Evolutionary conservation across 2,113 vertebrate genomes (phyloP), one percentile per base, ranked within the genome.

Genomic region (Burhinus bistriatus): DNA sequence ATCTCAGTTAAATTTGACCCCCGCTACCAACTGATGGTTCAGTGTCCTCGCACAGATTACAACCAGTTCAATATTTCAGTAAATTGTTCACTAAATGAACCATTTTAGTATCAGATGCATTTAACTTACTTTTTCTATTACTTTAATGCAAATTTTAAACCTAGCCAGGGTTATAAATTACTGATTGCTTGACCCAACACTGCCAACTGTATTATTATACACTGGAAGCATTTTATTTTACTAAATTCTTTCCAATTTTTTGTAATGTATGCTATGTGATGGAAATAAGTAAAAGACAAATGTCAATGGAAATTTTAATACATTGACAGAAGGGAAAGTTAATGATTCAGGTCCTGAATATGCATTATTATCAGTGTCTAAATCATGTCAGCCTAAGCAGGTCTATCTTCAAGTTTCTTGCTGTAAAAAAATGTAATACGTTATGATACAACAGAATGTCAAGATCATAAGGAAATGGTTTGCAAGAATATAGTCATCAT

Each of bases 131-230:
- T 93, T 83, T 70, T 44, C 90, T 92, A 93, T 95, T 96, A 95
- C 78, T 89, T 94, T 95, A 95, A 95, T 96, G 83, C 42, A 94
- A 90, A 30, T 79, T 96, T 95, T 91, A 83, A 93, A 79, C 79
- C 55, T 34, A 69, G 49, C 64, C 76, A 94, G 70, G 45, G 49
- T 89, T 96, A 93, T 95, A 77, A 91, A 89, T 92, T 90, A 62
- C 87, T 95, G 95, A 97, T 95, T 96, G 62, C 83, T 92, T 96
- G 92, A 97, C 76, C 85, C 55, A 76, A 44, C 36, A 57, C 66
- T 92, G 82, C 44, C 96, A 96, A 93, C 29, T 92, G 1, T 81
- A 89, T 93, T 95, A 92, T 87, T 94, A 96, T 90, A 85, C 83
- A 97, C 62, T 75, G 62, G 85, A 95, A 96, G 34, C 22, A 77